Evolutionary conservation across 2,113 vertebrate genomes (phyloP), one percentile per base, ranked within the genome.

Genomic region (Hyperopisus bebe): DNA sequence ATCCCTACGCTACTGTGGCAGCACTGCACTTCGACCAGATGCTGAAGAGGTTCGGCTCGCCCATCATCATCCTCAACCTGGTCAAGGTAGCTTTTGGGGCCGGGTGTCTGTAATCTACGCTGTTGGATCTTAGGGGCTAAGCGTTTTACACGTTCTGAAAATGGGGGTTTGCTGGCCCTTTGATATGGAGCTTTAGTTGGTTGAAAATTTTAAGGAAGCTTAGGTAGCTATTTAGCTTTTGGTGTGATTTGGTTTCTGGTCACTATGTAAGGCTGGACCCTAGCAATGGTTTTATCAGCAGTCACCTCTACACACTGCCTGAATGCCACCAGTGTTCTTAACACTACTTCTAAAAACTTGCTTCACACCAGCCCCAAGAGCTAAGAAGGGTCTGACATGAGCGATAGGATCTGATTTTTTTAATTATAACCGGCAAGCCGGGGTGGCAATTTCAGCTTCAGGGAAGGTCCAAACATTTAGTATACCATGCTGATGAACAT

Each of bases 21-120:
- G 98, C 96, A 42, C 97, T 98, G 92, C 98, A 99, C 93, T 99
- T 99, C 91, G 98, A 99, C 93, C 98, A 99, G 95, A 99, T 99
- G 98, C 95, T 99, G 80, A 98, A 99, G 95, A 96, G 98, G 62
- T 99, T 99, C 91, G 98, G 98, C 31, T 99, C 98, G 1, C 98
- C 98, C 0, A 97, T 99, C 92, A 99, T 99, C 91, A 99, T 99
- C 94, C 92, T 99, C 93, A 99, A 99, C 94, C 96, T 99, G 27
- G 98, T 99, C 51, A 99, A 99, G 98, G 98, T 99, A 96, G 89
- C 84, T 91, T 27, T 48, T 5, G 39, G 27, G 46, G 83, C 46
- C 31, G 66, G 17, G n/a, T 70, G 9, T 70, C 62, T 4, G n/a
- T 70, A 27, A 66, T 10, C 58, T 0, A 2, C 10, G 0, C 58